phyloP scores from a whole-genome alignment of 2,888 invertebrate genomes.

The Malthinus seriepunctatus region DNA sequence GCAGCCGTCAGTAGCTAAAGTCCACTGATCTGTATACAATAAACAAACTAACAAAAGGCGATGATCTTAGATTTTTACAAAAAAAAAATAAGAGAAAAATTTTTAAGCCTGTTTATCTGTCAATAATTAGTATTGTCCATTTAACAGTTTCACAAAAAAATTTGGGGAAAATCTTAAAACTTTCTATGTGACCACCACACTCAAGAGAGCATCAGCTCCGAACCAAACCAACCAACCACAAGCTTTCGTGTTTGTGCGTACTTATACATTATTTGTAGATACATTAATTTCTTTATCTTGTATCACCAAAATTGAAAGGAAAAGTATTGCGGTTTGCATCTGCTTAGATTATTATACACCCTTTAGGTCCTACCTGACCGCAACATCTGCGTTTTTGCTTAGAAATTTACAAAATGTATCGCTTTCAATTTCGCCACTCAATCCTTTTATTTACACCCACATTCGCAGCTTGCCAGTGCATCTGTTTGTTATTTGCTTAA shows the following conservation, averaged over 20 bases:
- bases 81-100: constrained; percentile 20
- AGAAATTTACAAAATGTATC: constrained; percentile 28
- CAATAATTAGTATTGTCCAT: constrained; percentile 29
- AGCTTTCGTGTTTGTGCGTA: no score
- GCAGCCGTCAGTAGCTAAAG: constrained; percentile 28
- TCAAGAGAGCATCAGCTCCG: no score
- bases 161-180: no score
- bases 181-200: no score
- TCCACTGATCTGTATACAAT: constrained; percentile 39
- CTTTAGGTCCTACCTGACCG: constrained; percentile 29
- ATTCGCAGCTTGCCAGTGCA: constrained; percentile 27
- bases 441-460: constrained; percentile 33
- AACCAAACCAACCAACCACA: no score
- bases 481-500: constrained; percentile 23
- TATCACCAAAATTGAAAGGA: constrained; percentile 24
- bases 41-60: constrained; percentile 38
- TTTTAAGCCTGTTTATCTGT: constrained; percentile 28
- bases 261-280: constrained; percentile 9
- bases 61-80: constrained; percentile 26
- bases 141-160: not conserved
- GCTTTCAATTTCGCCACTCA: constrained; percentile 31
- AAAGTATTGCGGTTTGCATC: constrained; percentile 37
- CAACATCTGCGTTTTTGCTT: constrained; percentile 30
- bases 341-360: constrained; percentile 36
- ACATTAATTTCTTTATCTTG: constrained; percentile 38